phyloP scores from a whole-genome alignment of 2,797 vertebrate species.

The Lates japonicus region DNA sequence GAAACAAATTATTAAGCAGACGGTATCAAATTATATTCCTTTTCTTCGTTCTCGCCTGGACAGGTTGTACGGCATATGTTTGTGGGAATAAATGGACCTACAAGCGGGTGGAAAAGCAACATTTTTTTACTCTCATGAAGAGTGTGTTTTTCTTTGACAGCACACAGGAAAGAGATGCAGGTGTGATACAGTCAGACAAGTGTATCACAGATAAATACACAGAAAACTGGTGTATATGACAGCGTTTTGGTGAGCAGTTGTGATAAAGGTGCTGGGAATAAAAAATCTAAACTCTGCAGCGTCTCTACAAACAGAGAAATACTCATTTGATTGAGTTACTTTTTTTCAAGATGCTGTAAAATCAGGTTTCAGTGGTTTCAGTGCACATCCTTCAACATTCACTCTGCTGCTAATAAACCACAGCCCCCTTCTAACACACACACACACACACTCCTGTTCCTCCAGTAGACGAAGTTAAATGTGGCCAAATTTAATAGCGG shows the following conservation, averaged over 20 bases:
- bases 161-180: background rate
- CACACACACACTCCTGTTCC: constrained; percentile 10
- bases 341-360: background rate
- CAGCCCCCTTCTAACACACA: background rate
- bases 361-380: background rate
- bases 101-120: background rate
- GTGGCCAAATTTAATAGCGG: constrained; percentile 47
- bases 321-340: background rate
- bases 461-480: constrained; percentile 24
- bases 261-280: background rate
- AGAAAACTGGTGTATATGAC: background rate
- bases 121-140: background rate
- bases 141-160: background rate
- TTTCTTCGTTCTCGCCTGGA: background rate
- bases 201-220: background rate
- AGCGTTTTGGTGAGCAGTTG: background rate
- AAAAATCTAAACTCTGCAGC: background rate
- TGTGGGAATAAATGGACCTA: background rate
- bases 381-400: background rate
- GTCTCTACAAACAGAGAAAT: background rate
- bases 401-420: background rate
- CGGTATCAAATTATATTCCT: background rate
- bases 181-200: constrained; percentile 5
- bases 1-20: constrained; percentile 31
- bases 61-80: background rate